A percentile compares a stretch with the other conserved stretches of the same genome.
Conservation (phyloP, 2,888 invertebrate species). For the Agonopterix subpropinquella region DNA sequence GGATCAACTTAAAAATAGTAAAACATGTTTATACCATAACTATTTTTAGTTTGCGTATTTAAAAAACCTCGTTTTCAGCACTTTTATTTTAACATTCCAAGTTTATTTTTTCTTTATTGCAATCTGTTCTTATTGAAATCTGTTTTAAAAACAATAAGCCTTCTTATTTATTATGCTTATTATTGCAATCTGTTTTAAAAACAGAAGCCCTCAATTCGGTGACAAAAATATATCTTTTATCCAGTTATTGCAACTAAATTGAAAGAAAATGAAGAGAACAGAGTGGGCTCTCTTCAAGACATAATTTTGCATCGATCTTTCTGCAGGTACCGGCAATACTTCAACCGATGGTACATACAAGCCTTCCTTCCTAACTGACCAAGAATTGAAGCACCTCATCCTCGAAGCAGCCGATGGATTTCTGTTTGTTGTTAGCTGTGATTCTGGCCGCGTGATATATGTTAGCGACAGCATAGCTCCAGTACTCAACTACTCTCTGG, state of each 20-base stretch:
- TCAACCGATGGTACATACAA: slow-evolving; percentile 97
- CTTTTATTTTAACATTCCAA: no score
- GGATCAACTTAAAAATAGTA: no score
- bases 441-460: slow-evolving; percentile 97
- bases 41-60: no score
- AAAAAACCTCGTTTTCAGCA: no score
- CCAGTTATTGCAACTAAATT: neutral
- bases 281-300: neutral
- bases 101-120: no score
- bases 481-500: slow-evolving; percentile 96
- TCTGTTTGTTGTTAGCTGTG: slow-evolving; percentile 95
- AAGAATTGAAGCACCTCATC: slow-evolving; percentile 98
- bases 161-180: no score
- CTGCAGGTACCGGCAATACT: slow-evolving; percentile 94
- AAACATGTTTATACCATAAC: no score
- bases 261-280: neutral
- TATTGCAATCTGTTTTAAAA: no score
- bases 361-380: slow-evolving; percentile 98
- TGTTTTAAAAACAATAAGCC: no score
- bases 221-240: neutral
- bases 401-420: slow-evolving; percentile 99
- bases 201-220: neutral
- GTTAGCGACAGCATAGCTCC: slow-evolving; percentile 99
- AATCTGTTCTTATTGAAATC: no score
- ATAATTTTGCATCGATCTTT: neutral